Percentiles rank a stretch among this genome's conserved stretches.
These are phyloP conservation scores for Dendronephthya gigantea DNA, from an alignment of 64 coral and sea anemone genomes.

Conservation along the genomic window DNA sequence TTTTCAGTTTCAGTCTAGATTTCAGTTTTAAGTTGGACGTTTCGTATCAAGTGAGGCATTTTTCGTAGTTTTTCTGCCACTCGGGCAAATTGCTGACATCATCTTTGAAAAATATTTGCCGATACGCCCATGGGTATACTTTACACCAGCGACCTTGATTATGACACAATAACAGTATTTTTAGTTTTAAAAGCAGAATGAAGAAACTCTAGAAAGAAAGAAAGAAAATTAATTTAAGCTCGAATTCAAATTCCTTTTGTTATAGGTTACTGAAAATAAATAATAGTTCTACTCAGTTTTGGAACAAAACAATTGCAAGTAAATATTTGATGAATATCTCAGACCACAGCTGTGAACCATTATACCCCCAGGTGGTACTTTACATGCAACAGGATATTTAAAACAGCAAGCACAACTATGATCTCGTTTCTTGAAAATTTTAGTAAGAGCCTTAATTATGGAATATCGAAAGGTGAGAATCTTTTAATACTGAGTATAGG, in stretches of 20 bases:
- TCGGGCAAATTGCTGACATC: too few relatives aligned
- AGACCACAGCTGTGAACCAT: constrained; percentile 32
- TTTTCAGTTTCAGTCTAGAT: too few relatives aligned
- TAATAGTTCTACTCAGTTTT: neutral
- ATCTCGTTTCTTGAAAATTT: constrained; percentile 39
- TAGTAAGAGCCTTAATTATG: constrained; percentile 33
- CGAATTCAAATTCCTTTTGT: neutral
- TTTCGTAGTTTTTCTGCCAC: too few relatives aligned
- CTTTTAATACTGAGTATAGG: too few relatives aligned
- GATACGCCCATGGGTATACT: too few relatives aligned
- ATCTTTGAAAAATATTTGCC: too few relatives aligned
- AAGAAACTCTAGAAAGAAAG: too few relatives aligned
- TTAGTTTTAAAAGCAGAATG: too few relatives aligned
- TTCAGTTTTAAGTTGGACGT: too few relatives aligned
- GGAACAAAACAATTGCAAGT: neutral
- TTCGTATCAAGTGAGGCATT: too few relatives aligned
- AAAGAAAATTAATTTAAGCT: neutral
- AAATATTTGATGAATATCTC: neutral
- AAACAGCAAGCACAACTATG: constrained; percentile 77
- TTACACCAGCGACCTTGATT: too few relatives aligned
- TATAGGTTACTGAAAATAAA: neutral
- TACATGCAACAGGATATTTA: constrained; percentile 93
- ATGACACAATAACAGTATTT: too few relatives aligned
- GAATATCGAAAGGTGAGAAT: constrained; percentile 55
- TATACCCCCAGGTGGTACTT: constrained; percentile 58